Evolutionary conservation across 2,888 invertebrate species (phyloP).

Genomic region (Aleiodes leptofemur): DNA sequence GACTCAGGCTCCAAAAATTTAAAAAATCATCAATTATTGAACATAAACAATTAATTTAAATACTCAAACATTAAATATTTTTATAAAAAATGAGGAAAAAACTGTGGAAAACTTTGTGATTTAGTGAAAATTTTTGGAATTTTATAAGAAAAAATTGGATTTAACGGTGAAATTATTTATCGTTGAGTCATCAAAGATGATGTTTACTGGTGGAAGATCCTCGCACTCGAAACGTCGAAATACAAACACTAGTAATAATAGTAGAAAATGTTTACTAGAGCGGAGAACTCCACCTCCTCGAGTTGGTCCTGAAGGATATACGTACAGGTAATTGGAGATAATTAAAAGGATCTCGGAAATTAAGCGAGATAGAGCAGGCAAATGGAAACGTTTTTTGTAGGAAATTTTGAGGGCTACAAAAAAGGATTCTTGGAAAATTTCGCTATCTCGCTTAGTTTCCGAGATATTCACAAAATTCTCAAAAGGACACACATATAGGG

Average conservation of each 20-base stretch:
- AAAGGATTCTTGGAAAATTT: no score
- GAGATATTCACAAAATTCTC: no score
- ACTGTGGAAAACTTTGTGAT: not conserved
- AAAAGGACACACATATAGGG: no score
- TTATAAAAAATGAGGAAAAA: not conserved
- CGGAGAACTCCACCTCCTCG: constrained; percentile 61
- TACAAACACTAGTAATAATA: constrained; percentile 57
- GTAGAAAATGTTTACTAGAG: constrained; percentile 65
- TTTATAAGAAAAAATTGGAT: not conserved
- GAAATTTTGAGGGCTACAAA: no score
- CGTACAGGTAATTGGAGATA: constrained; percentile 63
- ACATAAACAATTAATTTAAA: not conserved
- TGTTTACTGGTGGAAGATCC: constrained; percentile 81
- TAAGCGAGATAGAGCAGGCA: no score
- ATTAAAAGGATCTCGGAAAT: no score
- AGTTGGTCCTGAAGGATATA: constrained; percentile 68
- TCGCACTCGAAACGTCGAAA: constrained; percentile 79
- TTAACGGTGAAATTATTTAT: constrained; percentile 5
- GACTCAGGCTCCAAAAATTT: constrained; percentile 8
- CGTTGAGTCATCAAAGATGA: constrained; percentile 76
- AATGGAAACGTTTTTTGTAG: no score
- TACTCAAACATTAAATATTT: no score
- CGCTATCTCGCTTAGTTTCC: no score
- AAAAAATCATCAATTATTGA: not conserved
- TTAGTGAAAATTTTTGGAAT: not conserved